Base-by-base conservation (phyloP, 2,113 vertebrate genomes). In the Caretta caretta region DNA sequence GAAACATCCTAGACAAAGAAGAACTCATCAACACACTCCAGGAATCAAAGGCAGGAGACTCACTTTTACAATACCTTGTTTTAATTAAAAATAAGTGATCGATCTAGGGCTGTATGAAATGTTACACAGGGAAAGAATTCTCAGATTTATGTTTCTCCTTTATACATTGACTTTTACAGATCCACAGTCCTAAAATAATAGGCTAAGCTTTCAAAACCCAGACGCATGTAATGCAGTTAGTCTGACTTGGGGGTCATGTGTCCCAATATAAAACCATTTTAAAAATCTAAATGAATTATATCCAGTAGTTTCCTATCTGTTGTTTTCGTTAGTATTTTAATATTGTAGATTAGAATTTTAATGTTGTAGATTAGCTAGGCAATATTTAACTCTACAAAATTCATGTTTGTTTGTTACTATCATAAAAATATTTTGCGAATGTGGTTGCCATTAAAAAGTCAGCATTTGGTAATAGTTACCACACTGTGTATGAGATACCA, bases 1-100 rank as follows among this genome's bases (percentile, higher is more conserved):
- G 98, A 80, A 99, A 99, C 93, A 98, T 98, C 80, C 96, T 99
- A 38, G 98, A 99, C 97, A 99, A 99, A 22, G 97, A 99, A 96
- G 98, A 99, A 94, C 98, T 99, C 20, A 98, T 98, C 89, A 97
- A 98, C 51, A 98, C 98, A 25, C 97, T 99, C 8, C 98, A 99
- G 85, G 98, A 99, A 80, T 99, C 98, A 92, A 99, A 99, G 98
- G 98, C 98, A 95, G 89, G 93, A 88, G 19, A 84, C 9, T 62
- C 38, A 27, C 24, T 92, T 69, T 69, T 94, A 65, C 11, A 48
- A 16, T 76, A 86, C 6, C 10, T 59, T 29, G 46, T 24, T 59
- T 78, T 49, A 90, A 94, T 57, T 59, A 13, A 46, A 62, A 88
- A 75, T 42, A 57, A 84, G 51, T 48, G 0, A 48, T 4, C 9